phyloP scores from a whole-genome alignment of 2,888 invertebrate genomes.

The Phytoseiulus persimilis region DNA sequence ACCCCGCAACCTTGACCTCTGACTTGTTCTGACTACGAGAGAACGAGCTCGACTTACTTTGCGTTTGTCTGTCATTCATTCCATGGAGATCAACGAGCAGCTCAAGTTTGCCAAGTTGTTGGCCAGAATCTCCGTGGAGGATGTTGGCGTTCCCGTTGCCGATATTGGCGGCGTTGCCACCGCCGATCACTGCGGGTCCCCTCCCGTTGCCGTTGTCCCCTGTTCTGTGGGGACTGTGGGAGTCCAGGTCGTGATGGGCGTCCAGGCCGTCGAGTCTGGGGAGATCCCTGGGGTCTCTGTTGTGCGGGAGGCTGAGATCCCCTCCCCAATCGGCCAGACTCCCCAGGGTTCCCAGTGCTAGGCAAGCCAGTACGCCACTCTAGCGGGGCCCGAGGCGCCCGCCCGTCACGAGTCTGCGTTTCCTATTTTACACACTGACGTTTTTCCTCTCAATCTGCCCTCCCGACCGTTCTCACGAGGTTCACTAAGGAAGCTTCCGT shows the following conservation, averaged over 20 bases:
- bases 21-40: not conserved
- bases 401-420: slow-evolving; percentile 7
- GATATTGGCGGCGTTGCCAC: not conserved
- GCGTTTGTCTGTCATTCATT: slow-evolving; percentile 33
- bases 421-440: not conserved
- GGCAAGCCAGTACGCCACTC: slow-evolving; percentile 29
- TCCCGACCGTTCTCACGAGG: not conserved
- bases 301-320: slow-evolving; percentile 15
- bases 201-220: not conserved
- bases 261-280: slow-evolving; percentile 25
- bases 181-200: not conserved
- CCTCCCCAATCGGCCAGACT: slow-evolving; percentile 34
- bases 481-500: not conserved
- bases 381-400: slow-evolving; percentile 37
- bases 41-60: not conserved
- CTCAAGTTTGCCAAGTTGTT: slow-evolving; percentile 32
- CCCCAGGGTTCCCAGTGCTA: slow-evolving; percentile 37
- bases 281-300: slow-evolving; percentile 23
- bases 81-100: slow-evolving; percentile 36
- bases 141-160: not conserved
- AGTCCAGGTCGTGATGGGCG: slow-evolving; percentile 8
- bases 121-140: not conserved
- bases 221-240: slow-evolving; percentile 8
- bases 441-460: not conserved
- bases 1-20: not conserved